These are phyloP conservation scores for Bos indicus DNA, from an alignment of 2,113 vertebrate genomes.

Conservation along the genomic window DNA sequence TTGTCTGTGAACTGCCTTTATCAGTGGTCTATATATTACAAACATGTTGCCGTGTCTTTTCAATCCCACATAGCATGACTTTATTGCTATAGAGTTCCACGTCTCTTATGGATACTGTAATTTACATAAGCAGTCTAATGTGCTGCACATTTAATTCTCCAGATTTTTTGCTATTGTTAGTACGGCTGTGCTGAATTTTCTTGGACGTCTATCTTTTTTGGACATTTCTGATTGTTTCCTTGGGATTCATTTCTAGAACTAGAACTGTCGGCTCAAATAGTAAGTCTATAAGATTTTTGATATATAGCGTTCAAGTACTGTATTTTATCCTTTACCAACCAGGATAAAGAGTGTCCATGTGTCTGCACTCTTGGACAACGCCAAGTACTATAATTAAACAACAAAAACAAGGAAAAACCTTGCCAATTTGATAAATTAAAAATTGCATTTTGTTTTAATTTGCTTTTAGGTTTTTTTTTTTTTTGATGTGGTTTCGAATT, in stretches of 20 bases:
- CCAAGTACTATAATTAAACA: neutral
- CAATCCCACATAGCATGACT: neutral
- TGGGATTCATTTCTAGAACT: neutral
- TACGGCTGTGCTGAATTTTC: neutral
- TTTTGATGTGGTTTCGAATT: neutral
- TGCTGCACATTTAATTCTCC: neutral
- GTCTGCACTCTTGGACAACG: neutral
- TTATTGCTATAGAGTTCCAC: neutral
- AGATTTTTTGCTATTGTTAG: neutral
- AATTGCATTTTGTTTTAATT: slow-evolving; percentile 15
- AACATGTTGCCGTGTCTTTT: neutral
- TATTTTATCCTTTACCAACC: neutral
- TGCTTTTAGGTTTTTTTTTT: neutral
- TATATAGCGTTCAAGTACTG: neutral
- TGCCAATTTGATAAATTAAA: neutral
- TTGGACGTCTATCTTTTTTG: neutral
- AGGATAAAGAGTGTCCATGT: neutral
- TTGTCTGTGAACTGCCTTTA: neutral
- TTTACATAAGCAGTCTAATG: neutral
- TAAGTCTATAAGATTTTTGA: neutral
- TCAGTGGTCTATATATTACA: neutral
- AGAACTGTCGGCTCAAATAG: neutral
- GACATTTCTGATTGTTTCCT: neutral
- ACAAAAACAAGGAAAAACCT: neutral
- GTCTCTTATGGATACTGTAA: neutral